phyloP scores from a whole-genome alignment of 2,888 invertebrate genomes.

The Hymenopus coronatus region DNA sequence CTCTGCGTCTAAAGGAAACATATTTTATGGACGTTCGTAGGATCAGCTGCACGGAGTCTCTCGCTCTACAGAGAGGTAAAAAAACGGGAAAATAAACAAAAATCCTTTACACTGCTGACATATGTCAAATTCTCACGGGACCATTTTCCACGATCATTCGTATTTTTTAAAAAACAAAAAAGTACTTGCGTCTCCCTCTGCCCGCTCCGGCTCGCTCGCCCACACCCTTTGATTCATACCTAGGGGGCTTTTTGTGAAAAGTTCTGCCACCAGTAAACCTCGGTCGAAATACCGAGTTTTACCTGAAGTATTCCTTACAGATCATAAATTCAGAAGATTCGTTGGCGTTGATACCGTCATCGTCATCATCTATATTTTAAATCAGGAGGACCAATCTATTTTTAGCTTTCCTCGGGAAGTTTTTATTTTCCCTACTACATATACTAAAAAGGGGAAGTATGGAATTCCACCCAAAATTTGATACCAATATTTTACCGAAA shows the following conservation, averaged over 20 bases:
- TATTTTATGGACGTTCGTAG: no score
- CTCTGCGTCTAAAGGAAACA: no score
- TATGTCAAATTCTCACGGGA: slow-evolving; percentile 19
- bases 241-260: not conserved
- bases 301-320: not conserved
- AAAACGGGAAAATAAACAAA: not conserved
- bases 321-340: no score
- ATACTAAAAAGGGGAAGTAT: no score
- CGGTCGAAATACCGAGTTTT: no score
- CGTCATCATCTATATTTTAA: no score
- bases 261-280: not conserved
- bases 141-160: slow-evolving; percentile 10
- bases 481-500: no score
- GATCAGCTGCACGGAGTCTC: not conserved
- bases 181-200: not conserved
- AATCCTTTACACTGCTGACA: slow-evolving; percentile 13
- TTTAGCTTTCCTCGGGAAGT: no score
- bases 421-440: no score
- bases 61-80: not conserved
- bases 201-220: not conserved
- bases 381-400: no score
- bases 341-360: no score
- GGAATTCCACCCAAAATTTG: no score
- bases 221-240: slow-evolving; percentile 4
- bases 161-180: slow-evolving; percentile 15